Evolutionary conservation across 2,888 invertebrate genomes (phyloP).

Genomic region (Dioctria linearis): DNA sequence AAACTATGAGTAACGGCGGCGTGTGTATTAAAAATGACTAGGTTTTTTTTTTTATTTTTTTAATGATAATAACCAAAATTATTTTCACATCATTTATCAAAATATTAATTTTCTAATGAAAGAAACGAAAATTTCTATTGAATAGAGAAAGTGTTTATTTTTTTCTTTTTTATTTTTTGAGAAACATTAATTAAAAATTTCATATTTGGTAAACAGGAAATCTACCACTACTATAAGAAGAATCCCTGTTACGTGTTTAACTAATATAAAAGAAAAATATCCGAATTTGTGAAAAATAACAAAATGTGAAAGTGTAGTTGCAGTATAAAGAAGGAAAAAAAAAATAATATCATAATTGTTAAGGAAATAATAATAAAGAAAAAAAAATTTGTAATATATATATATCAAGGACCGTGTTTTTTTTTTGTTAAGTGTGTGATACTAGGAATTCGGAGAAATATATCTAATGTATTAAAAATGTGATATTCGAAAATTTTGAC

Average conservation of each 20-base stretch:
- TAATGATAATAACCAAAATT: too few species aligned
- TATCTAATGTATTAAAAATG: constrained; percentile 35
- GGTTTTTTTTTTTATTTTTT: too few species aligned
- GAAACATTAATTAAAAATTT: too few species aligned
- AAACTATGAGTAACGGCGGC: too few species aligned
- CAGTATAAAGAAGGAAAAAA: constrained; percentile 6
- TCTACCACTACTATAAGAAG: too few species aligned
- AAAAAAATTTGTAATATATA: too few species aligned
- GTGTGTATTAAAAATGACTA: too few species aligned
- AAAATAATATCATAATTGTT: constrained; percentile 13
- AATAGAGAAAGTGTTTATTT: not conserved
- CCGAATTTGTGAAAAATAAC: not conserved
- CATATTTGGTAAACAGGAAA: too few species aligned
- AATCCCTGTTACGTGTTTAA: not conserved
- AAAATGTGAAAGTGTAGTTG: constrained; percentile 36
- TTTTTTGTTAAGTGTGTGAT: constrained; percentile 19
- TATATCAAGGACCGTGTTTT: constrained; percentile 19
- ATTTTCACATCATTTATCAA: constrained; percentile 21
- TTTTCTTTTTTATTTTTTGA: too few species aligned
- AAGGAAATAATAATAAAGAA: not conserved
- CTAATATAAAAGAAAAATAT: not conserved
- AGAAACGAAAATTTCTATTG: not conserved
- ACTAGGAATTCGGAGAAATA: constrained; percentile 20
- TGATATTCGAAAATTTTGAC: constrained; percentile 32
- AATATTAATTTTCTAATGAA: constrained; percentile 23